Evolutionary conservation across 1,140 invertebrate species (phyloP), one percentile per base, ranked within the genome.

Genomic region (Trichomalopsis sarcophagae): DNA sequence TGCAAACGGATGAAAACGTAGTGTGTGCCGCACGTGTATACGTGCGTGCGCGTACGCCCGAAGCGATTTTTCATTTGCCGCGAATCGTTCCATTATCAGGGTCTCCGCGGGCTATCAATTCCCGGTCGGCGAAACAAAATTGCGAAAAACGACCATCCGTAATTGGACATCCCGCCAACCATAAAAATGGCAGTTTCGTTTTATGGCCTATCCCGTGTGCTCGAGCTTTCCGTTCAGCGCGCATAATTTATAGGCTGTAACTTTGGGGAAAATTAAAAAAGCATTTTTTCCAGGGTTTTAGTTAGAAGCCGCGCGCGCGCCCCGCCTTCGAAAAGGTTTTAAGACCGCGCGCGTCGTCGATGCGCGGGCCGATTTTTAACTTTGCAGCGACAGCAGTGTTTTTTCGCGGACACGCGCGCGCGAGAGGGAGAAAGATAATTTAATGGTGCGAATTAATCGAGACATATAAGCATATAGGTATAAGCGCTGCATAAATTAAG

Each of bases 161-260:
- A 88, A 88, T 88, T 88, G 87, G 87, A 88, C 87, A 71, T 86
- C 77, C 77, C 84, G 84, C 82, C 80, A 80, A 81, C 84, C 86
- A 88, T 88, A 87, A 88, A 88, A 88, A 88, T 86, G 87, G 86
- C 84, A 87, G 87, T 88, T 87, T 81, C 85, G 82, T 82, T 87
- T 88, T 88, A 88, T 88, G 87, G 87, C 76, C 86, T 86, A 87
- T 88, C 86, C 85, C 84, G 87, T 80, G 81, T 68, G 81, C 77
- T 50, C 77, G n/a, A 50, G 50, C 55, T 30, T 33, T 33, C 55
- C 55, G 77, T 55, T 79, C 55, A 30, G 27, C 47, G 23, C 30
- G 77, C 77, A 79, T 79, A 79, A 79, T 79, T 79, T 79, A 79
- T 79, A 30, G 77, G 23, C 55, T 36, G 77, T 66, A 79, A 66